A percentile compares a stretch with the other conserved stretches of the same genome.
These are phyloP conservation scores for Ichneumoninae sp. DNA, from an alignment of 2,888 invertebrate species.

Conservation along the genomic window DNA sequence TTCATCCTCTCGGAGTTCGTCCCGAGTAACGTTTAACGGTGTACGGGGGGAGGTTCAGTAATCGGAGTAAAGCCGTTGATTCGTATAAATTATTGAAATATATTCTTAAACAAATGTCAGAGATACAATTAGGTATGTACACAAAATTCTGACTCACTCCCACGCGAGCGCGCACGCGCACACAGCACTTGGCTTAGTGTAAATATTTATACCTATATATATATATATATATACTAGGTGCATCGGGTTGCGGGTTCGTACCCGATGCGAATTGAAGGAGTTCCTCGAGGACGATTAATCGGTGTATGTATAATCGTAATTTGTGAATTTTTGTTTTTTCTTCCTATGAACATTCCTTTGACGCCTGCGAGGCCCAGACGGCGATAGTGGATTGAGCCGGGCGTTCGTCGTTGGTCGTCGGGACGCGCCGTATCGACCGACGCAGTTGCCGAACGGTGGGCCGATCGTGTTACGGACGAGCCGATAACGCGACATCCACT, in stretches of 20 bases:
- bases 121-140: slow-evolving; percentile 82
- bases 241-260: neutral
- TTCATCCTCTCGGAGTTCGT: neutral
- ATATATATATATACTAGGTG: slow-evolving; percentile 34
- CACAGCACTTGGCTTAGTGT: slow-evolving; percentile 66
- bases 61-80: slow-evolving; percentile 29
- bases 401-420: neutral
- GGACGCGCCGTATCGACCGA: slow-evolving; percentile 1
- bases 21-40: neutral
- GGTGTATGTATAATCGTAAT: slow-evolving; percentile 26
- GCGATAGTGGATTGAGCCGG: neutral
- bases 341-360: slow-evolving; percentile 27
- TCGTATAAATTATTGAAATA: slow-evolving; percentile 83
- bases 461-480: slow-evolving; percentile 4
- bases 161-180: slow-evolving; percentile 76
- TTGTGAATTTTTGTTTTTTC: slow-evolving; percentile 41
- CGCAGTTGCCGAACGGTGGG: neutral
- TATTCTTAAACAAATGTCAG: slow-evolving; percentile 83
- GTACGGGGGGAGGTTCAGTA: neutral
- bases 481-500: slow-evolving; percentile 28
- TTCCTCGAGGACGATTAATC: slow-evolving; percentile 30
- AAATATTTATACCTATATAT: slow-evolving; percentile 41
- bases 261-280: slow-evolving; percentile 35
- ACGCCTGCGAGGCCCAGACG: neutral
- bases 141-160: slow-evolving; percentile 78